Evolutionary conservation across 2,797 vertebrate species (phyloP).

Genomic region (Pterois miles): DNA sequence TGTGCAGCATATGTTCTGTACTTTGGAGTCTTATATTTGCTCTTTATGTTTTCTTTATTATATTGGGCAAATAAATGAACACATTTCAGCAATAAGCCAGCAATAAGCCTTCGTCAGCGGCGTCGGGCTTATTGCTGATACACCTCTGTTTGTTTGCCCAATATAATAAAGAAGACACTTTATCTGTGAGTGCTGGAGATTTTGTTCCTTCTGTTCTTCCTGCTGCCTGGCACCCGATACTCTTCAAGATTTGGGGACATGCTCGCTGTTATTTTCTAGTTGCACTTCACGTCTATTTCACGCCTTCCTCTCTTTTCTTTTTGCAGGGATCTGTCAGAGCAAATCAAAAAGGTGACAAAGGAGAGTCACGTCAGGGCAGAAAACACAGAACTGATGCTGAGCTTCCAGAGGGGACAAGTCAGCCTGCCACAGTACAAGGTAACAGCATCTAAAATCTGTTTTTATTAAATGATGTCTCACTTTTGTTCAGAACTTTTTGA

Average conservation of each 20-base stretch:
- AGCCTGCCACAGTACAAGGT: conserved; percentile 90
- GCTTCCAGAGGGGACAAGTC: conserved; percentile 91
- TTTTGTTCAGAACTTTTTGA: not conserved
- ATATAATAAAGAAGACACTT: too few relatives aligned
- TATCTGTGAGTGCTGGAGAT: too few relatives aligned
- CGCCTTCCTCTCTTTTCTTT: not conserved
- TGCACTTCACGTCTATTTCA: not conserved
- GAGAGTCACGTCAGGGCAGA: conserved; percentile 90
- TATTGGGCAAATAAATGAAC: too few relatives aligned
- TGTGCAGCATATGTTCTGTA: not conserved
- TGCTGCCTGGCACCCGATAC: too few relatives aligned
- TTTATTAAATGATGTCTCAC: not conserved
- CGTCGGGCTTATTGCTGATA: too few relatives aligned
- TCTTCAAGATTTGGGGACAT: too few relatives aligned
- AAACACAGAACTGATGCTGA: conserved; percentile 91
- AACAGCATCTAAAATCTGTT: not conserved
- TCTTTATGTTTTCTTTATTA: not conserved
- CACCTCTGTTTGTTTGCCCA: too few relatives aligned
- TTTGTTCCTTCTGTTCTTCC: too few relatives aligned
- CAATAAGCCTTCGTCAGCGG: too few relatives aligned
- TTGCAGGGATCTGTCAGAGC: conserved; percentile 90
- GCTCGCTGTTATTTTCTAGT: too few relatives aligned
- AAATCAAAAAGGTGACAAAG: conserved; percentile 90
- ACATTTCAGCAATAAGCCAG: too few relatives aligned
- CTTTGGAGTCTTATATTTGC: not conserved